Evolutionary conservation across 2,797 vertebrate species (phyloP), one percentile per base, ranked within the genome.

Genomic region (Picus viridis): DNA sequence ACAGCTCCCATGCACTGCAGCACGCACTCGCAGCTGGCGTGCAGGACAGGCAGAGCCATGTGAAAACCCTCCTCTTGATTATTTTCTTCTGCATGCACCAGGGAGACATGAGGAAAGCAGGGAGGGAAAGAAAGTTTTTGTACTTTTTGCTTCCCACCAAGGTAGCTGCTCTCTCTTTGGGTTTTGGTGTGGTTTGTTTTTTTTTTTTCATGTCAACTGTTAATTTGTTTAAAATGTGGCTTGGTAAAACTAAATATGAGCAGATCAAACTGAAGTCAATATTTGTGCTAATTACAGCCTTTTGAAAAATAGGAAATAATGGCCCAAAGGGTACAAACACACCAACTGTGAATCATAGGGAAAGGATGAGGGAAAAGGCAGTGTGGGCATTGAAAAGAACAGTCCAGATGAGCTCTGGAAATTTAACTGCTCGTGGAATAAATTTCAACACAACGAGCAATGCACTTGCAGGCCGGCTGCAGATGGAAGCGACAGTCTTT

Each of bases 351-450:
- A 95, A 95, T 96, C 96, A 93, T 43, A 96, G 97, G 95, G 94
- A 97, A 96, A 86, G 45, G 92, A 96, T 97, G 93, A 96, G 94
- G 97, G 92, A 95, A 97, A 97, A 97, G 97, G 96, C 97, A 97
- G 96, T 96, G 89, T 95, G 97, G 98, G 97, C 98, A 98, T 97
- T 96, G 97, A 98, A 98, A 98, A 98, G 98, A 97, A 97, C 97
- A 97, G 97, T 96, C 96, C 96, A 96, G 94, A 95, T 95, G 95
- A 97, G 96, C 96, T 96, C 93, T 95, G 92, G 90, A 97, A 97
- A 97, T 97, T 93, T 95, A 94, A 85, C 88, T 93, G 93, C 96
- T 97, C 92, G 6, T 90, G 92, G 93, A 96, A 97, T 93, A 96
- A 88, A 96, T 97, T 96, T 97, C 92, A 94, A 89, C 49, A 71